These are phyloP conservation scores for Diogma glabrata DNA, from an alignment of 2,888 invertebrate genomes.

Conservation along the genomic window DNA sequence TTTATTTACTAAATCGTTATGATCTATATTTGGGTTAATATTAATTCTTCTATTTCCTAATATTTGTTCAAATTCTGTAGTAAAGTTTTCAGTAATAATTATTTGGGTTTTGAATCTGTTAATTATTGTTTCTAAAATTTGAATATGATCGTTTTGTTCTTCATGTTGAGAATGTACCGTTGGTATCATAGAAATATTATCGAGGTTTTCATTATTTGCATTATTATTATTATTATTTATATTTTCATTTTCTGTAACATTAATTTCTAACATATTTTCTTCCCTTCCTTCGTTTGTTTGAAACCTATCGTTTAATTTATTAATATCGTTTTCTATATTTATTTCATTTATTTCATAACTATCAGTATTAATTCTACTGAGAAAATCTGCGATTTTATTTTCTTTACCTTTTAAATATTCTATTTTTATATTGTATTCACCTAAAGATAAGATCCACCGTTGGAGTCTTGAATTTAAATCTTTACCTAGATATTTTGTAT, in stretches of 20 bases:
- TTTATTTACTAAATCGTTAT: neutral
- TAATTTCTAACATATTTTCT: slow-evolving; percentile 1
- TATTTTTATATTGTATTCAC: too few relatives aligned
- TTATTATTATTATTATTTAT: too few relatives aligned
- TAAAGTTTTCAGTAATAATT: slow-evolving; percentile 14
- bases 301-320: too few relatives aligned
- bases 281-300: slow-evolving; percentile 4
- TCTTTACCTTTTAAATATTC: slow-evolving; percentile 17
- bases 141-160: slow-evolving; percentile 16
- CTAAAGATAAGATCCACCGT: slow-evolving; percentile 17
- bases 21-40: slow-evolving; percentile 3
- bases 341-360: slow-evolving; percentile 14
- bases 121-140: slow-evolving; percentile 15
- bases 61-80: slow-evolving; percentile 14
- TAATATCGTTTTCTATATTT: too few relatives aligned
- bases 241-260: neutral
- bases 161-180: slow-evolving; percentile 17
- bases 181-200: neutral
- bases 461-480: slow-evolving; percentile 17
- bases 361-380: slow-evolving; percentile 13
- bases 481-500: too few relatives aligned
- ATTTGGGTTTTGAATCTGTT: slow-evolving; percentile 13
- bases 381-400: slow-evolving; percentile 14
- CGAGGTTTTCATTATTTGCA: too few relatives aligned
- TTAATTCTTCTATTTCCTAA: slow-evolving; percentile 11